A percentile compares a stretch with the other conserved stretches of the same genome.
phyloP scores from a whole-genome alignment of 2,888 invertebrate species.

The Eudasyphora cyanicolor region DNA sequence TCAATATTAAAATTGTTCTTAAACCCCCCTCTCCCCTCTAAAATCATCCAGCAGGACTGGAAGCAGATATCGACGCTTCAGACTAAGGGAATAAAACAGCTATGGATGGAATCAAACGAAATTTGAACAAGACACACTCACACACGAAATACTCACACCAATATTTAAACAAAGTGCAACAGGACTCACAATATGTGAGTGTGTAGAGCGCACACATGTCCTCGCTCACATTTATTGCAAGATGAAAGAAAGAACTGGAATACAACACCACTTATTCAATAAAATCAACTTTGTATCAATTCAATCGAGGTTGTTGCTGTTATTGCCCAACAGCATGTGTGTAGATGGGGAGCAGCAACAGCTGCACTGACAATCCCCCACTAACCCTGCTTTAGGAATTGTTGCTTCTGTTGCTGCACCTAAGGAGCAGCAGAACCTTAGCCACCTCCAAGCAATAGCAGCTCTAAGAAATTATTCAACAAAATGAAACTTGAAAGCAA shows the following conservation, averaged over 20 bases:
- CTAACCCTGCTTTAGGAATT: no score
- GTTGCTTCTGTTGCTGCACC: constrained; percentile 22
- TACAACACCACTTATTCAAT: constrained; percentile 61
- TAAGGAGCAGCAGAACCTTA: neutral
- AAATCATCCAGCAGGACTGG: no score
- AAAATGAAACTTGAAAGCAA: constrained; percentile 63
- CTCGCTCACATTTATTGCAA: neutral
- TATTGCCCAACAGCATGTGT: neutral
- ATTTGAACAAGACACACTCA: constrained; percentile 16
- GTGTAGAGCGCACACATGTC: constrained; percentile 22
- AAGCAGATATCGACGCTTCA: no score
- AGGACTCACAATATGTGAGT: constrained; percentile 59
- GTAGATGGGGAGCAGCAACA: constrained; percentile 53
- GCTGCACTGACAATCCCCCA: constrained; percentile 45
- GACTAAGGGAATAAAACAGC: neutral
- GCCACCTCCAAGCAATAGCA: constrained; percentile 27
- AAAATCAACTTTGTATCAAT: constrained; percentile 62
- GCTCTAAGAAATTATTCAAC: constrained; percentile 59
- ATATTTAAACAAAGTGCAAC: constrained; percentile 55
- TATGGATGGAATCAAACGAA: neutral
- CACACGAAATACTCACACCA: neutral
- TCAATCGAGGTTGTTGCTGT: constrained; percentile 29
- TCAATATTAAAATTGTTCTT: constrained; percentile 67
- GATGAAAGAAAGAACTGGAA: constrained; percentile 29
- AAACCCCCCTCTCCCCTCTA: constrained; percentile 43